Conservation (phyloP, 2,797 vertebrate species). For the Enteromius anoplus region DNA sequence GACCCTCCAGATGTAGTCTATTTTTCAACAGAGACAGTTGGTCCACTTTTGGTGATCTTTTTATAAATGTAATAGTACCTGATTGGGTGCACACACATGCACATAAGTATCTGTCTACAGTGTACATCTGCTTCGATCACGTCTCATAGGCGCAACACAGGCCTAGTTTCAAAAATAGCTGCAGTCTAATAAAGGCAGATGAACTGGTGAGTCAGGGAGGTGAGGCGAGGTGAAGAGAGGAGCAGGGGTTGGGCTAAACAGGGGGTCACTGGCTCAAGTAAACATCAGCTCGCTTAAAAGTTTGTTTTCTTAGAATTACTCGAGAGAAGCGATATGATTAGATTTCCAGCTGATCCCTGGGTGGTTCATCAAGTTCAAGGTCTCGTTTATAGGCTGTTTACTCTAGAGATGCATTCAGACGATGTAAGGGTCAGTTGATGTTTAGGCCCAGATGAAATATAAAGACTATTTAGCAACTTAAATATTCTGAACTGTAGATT, state of each 20-base stretch:
- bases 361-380: conserved; percentile 29
- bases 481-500: neutral
- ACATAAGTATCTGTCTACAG: neutral
- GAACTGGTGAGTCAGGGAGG: conserved; percentile 51
- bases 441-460: conserved; percentile 12
- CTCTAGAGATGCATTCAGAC: conserved; percentile 5
- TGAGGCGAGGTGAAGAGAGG: conserved; percentile 40
- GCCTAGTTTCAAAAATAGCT: conserved; percentile 49
- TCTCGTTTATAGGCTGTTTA: conserved; percentile 25
- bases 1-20: conserved; percentile 3
- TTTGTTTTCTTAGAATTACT: conserved; percentile 53
- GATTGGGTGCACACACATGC: conserved; percentile 25
- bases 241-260: neutral
- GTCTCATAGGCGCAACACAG: conserved; percentile 38
- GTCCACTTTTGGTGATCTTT: conserved; percentile 9
- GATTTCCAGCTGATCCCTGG: conserved; percentile 50
- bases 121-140: conserved; percentile 23
- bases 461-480: neutral
- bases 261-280: conserved; percentile 37
- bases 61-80: conserved; percentile 29
- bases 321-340: conserved; percentile 41
- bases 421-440: conserved; percentile 13
- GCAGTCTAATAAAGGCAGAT: conserved; percentile 43
- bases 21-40: conserved; percentile 31
- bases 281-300: conserved; percentile 40